phyloP scores from a whole-genome alignment of 2,797 vertebrate species.

The Schizopygopsis malacanthus region DNA sequence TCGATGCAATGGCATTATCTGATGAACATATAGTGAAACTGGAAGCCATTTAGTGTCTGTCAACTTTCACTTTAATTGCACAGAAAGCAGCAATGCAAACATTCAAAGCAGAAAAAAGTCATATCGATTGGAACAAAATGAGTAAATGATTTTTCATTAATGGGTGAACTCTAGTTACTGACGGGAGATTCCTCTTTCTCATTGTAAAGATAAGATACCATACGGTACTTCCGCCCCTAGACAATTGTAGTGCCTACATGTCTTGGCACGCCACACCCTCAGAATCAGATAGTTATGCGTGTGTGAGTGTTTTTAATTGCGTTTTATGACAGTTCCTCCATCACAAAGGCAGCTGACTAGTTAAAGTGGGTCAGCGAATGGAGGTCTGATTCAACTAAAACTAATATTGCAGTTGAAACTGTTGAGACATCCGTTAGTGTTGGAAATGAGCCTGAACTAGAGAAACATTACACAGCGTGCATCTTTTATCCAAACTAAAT shows the following conservation, averaged over 20 bases:
- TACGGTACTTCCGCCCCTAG: background rate
- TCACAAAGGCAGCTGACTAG: conserved; percentile 16
- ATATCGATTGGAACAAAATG: background rate
- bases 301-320: conserved; percentile 16
- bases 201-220: background rate
- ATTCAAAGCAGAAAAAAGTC: background rate
- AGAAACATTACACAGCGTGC: background rate
- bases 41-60: background rate
- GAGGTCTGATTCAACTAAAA: conserved; percentile 27
- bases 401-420: background rate
- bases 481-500: conserved; percentile 11
- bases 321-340: conserved; percentile 27
- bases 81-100: background rate
- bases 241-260: background rate
- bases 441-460: background rate
- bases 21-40: background rate
- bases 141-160: background rate
- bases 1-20: background rate
- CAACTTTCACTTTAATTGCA: background rate
- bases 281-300: conserved; percentile 14
- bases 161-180: background rate
- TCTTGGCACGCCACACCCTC: conserved; percentile 27
- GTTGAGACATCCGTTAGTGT: background rate
- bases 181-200: background rate
- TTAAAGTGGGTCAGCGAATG: background rate